Conservation (phyloP, 1,140 invertebrate species). For the Macrobrachium nipponense region DNA sequence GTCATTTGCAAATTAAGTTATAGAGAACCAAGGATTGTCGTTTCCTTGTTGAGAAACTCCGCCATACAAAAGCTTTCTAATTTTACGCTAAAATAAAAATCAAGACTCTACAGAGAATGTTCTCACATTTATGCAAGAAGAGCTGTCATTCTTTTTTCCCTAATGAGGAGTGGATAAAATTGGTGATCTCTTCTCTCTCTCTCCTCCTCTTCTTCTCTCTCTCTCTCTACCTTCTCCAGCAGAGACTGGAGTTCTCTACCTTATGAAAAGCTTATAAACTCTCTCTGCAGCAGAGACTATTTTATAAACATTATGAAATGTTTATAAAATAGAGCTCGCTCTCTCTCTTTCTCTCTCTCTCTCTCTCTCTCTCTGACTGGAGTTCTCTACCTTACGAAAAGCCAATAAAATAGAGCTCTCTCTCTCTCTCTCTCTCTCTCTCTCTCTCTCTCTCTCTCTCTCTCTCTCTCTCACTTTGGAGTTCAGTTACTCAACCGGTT, state of each 20-base stretch:
- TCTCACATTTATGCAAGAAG: neutral
- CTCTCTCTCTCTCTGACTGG: neutral
- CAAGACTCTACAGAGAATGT: neutral
- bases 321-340: too few relatives aligned
- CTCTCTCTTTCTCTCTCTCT: neutral
- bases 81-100: neutral
- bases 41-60: too few relatives aligned
- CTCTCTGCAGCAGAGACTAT: too few relatives aligned
- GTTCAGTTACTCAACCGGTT: neutral
- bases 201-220: neutral
- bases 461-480: neutral
- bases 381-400: neutral
- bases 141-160: too few relatives aligned
- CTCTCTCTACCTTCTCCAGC: too few relatives aligned
- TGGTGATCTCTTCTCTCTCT: neutral
- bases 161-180: too few relatives aligned
- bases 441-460: neutral
- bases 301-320: too few relatives aligned
- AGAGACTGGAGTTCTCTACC: too few relatives aligned
- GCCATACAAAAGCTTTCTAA: too few relatives aligned
- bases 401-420: neutral
- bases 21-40: too few relatives aligned
- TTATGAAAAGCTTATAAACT: too few relatives aligned
- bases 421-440: neutral
- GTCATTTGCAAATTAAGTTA: too few relatives aligned